phyloP scores from a whole-genome alignment of 2,888 invertebrate genomes.

The Heliconius aoede region DNA sequence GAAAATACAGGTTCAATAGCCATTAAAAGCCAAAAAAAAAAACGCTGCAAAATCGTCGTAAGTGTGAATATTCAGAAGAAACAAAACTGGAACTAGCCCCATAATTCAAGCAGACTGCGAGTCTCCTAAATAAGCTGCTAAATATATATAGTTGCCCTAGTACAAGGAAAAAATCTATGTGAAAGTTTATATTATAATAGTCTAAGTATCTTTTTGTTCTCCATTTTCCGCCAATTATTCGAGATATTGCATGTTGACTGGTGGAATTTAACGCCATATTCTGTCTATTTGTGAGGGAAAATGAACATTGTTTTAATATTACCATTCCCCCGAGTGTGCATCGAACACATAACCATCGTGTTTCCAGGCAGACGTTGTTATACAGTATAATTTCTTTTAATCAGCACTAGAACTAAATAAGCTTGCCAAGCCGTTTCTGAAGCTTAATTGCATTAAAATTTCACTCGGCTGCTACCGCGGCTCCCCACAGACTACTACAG shows the following conservation, averaged over 20 bases:
- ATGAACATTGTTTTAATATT: too few relatives aligned
- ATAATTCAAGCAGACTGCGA: slow-evolving; percentile 22
- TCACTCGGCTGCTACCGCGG: slow-evolving; percentile 21
- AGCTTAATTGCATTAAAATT: slow-evolving; percentile 30
- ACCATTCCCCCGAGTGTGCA: too few relatives aligned
- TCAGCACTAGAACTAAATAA: slow-evolving; percentile 11
- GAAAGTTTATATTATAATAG: not conserved
- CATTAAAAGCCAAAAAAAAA: too few relatives aligned
- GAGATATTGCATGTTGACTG: not conserved
- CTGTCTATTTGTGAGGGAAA: too few relatives aligned
- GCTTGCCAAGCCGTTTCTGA: slow-evolving; percentile 11
- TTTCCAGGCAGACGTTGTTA: too few relatives aligned
- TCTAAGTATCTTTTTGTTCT: too few relatives aligned
- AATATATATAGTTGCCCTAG: slow-evolving; percentile 10
- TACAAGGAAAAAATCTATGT: not conserved
- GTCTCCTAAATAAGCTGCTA: slow-evolving; percentile 22
- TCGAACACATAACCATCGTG: too few relatives aligned
- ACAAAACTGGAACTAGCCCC: slow-evolving; percentile 22
- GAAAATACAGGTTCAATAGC: too few relatives aligned
- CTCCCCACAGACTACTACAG: not conserved
- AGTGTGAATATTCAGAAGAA: not conserved
- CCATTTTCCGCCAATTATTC: too few relatives aligned
- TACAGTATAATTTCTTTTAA: not conserved
- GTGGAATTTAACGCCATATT: not conserved
- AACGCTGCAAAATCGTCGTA: slow-evolving; percentile 1